Base-by-base conservation (phyloP, 2,113 vertebrate genomes). In the Pterocles burchelli region DNA sequence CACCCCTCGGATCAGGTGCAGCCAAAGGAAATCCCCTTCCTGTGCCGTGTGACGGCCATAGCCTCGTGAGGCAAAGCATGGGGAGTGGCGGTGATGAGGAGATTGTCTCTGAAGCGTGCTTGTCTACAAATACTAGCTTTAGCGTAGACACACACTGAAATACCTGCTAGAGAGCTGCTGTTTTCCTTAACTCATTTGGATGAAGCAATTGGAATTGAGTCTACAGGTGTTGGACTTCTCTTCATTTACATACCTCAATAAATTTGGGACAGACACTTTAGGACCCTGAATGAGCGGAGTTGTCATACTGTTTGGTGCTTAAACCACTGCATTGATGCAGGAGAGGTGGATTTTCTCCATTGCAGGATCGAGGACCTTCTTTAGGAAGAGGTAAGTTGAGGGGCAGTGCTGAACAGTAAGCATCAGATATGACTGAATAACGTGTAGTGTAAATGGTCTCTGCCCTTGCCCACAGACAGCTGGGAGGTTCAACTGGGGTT, bases 161-260 rank as follows among this genome's bases (percentile, higher is more conserved):
- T 9, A 22, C 7, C 11, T 4, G 0, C 62, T 26, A 14, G 21
- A 74, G 22, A 38, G 55, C 21, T 83, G 41, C 22, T 3, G 0
- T 78, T 73, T 41, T 58, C n/a, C 26, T n/a, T 33, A 43, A 33
- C 16, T 46, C 22, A 18, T 8, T 12, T 43, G 45, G 33, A 57
- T 15, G 20, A 52, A 55, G 71, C 25, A 41, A 17, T 9, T 62
- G 41, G 70, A 28, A 48, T 51, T 26, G 61, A 78, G 29, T 28
- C 63, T 51, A 31, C 20, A 17, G 21, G 8, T 62, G 16, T 6
- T 86, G 54, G 25, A 33, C 77, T 89, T 92, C 16, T 57, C 38
- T 68, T 52, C 21, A 6, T 78, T 78, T 58, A 15, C 46, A 11
- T 51, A 61, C 9, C 34, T 71, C 31, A 51, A 5, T 63, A 29